Base-by-base conservation (phyloP, 2,888 invertebrate species). In the Zele albiditarsus region DNA sequence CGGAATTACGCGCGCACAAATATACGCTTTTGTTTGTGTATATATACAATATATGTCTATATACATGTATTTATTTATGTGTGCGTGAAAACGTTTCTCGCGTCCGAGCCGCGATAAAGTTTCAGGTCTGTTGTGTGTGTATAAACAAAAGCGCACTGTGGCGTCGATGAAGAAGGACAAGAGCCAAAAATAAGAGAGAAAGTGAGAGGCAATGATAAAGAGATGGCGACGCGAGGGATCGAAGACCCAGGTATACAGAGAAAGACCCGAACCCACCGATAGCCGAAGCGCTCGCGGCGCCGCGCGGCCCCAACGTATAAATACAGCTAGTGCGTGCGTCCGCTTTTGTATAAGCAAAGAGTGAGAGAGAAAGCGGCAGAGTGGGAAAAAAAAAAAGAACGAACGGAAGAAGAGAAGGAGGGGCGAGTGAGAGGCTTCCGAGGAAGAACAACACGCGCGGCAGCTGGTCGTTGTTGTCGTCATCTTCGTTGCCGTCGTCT, bases 141-240 rank as follows among this genome's bases (percentile, higher is more conserved):
- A 68, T 20, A 49, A 2, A 58, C 53, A 46, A 60, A 49, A 28
- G 46, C 12, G 27, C 60, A 65, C 66, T 58, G 23, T 63, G 68
- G 25, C 58, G 71, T 74, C 70, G 74, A 53, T 28, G 28, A 62
- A 72, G 33, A 58, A 66, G 69, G 63, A 49, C 23, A 62, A 62
- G 65, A 46, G 71, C 27, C 67, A 16, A 20, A 38, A 38, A 72
- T 42, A 77, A 78, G 76, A 76, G 58, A 58, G 42, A 49, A 28
- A 63, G 58, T 68, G 58, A 70, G 72, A 71, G 73, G 75, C 53
- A 31, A 63, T 62, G 62, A 53, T 16, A 58, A 74, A 79, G 71
- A 78, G 80, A 68, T 71, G 70, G 79, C 77, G 76, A 79, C 80
- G 79, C 79, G 80, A 82, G 83, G 82, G 82, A 82, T 82, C 79